A percentile compares a stretch with the other conserved stretches of the same genome.
Conservation (phyloP, 2,888 invertebrate genomes). For the Alloscopus bannaensis region DNA sequence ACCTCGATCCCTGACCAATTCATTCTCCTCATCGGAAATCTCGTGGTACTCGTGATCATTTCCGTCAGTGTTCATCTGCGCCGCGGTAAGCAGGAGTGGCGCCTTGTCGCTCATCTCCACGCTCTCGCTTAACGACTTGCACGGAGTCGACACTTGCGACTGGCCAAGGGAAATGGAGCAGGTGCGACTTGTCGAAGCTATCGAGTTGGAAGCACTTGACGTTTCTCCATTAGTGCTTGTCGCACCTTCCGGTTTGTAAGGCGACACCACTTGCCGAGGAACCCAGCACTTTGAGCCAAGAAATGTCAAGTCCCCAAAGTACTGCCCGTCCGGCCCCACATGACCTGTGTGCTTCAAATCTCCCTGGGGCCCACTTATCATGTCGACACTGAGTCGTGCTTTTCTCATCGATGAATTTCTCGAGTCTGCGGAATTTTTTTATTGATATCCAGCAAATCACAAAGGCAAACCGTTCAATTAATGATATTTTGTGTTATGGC, state of each 20-base stretch:
- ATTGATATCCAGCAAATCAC: background rate
- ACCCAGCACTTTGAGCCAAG: constrained; percentile 79
- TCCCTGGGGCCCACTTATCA: constrained; percentile 98
- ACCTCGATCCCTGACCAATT: constrained; percentile 59
- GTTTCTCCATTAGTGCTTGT: constrained; percentile 39
- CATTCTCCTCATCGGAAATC: constrained; percentile 86
- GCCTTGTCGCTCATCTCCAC: constrained; percentile 71
- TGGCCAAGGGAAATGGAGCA: constrained; percentile 23
- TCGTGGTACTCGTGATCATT: constrained; percentile 86
- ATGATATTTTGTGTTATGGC: background rate
- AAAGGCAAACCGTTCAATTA: background rate
- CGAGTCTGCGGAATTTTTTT: constrained; percentile 60
- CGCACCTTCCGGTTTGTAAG: constrained; percentile 70
- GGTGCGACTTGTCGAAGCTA: constrained; percentile 23
- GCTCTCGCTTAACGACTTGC: constrained; percentile 64
- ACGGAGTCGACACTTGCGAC: constrained; percentile 53
- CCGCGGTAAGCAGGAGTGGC: constrained; percentile 69
- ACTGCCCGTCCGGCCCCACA: constrained; percentile 96
- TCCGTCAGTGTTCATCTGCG: constrained; percentile 67
- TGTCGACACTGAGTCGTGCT: constrained; percentile 87
- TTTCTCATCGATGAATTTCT: constrained; percentile 74
- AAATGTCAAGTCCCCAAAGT: constrained; percentile 94
- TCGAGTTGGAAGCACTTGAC: constrained; percentile 53
- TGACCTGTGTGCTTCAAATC: constrained; percentile 97
- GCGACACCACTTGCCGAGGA: constrained; percentile 73